A percentile compares a stretch with the other conserved stretches of the same genome.
Conservation (phyloP, 2,888 invertebrate species). For the Yponomeuta evonymella region DNA sequence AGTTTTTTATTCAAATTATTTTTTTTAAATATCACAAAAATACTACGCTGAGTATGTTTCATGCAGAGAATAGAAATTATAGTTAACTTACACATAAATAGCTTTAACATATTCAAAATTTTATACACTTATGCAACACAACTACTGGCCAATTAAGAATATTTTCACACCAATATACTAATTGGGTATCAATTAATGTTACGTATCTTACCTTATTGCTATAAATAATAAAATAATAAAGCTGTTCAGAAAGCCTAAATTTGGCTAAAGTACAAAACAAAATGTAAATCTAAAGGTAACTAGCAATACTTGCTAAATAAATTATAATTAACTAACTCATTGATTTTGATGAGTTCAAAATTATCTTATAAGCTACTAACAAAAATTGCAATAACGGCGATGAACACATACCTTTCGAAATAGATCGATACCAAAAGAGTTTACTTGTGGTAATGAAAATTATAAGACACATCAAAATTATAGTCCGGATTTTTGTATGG, state of each 20-base stretch:
- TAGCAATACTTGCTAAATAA: constrained; percentile 10
- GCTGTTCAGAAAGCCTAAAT: neutral
- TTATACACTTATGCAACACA: neutral
- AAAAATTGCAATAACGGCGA: no score
- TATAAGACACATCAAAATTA: no score
- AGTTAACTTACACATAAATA: neutral
- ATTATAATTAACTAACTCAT: constrained; percentile 14
- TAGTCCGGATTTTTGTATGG: no score
- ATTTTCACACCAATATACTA: neutral
- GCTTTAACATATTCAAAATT: neutral
- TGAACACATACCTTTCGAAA: no score
- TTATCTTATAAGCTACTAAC: no score
- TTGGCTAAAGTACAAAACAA: constrained; percentile 4
- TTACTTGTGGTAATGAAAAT: no score
- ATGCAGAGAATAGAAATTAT: neutral
- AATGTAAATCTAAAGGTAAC: neutral
- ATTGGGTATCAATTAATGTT: neutral
- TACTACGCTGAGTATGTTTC: neutral
- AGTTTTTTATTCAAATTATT: neutral
- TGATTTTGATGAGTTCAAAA: no score
- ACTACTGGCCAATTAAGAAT: constrained; percentile 1
- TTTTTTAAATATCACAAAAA: neutral
- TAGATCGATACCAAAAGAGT: no score
- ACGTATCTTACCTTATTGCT: neutral
- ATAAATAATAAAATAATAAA: constrained; percentile 10